These are phyloP conservation scores for Folsomia manolachei DNA, from an alignment of 2,888 invertebrate genomes.

Conservation along the genomic window DNA sequence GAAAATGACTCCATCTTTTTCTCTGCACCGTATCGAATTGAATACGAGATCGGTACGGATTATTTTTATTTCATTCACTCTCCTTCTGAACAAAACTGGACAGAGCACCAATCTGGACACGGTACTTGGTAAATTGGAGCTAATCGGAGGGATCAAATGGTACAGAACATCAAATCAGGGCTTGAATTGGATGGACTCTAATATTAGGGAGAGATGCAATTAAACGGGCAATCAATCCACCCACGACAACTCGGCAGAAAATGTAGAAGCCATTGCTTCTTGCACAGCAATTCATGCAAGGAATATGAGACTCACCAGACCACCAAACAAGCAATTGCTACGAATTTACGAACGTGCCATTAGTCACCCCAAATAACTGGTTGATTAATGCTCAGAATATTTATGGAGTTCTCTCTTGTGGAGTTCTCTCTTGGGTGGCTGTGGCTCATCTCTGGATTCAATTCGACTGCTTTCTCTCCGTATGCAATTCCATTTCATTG, in stretches of 20 bases:
- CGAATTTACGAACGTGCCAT: no score
- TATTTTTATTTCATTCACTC: slow-evolving; percentile 5
- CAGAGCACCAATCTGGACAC: not conserved
- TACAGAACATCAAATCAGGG: no score
- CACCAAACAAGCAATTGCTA: not conserved
- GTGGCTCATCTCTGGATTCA: not conserved
- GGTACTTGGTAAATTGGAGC: not conserved
- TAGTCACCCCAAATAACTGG: not conserved
- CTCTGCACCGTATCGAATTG: no score
- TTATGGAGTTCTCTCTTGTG: no score
- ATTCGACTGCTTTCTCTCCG: not conserved
- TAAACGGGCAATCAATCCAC: slow-evolving; percentile 1
- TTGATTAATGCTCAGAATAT: no score
- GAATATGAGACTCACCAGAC: not conserved
- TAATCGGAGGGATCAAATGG: not conserved
- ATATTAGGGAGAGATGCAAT: not conserved
- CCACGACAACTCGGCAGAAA: no score
- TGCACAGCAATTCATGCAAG: not conserved
- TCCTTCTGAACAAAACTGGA: not conserved
- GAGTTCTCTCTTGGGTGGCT: no score
- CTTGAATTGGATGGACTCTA: no score
- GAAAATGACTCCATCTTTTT: not conserved
- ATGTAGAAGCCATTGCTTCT: no score
- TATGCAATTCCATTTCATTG: not conserved
- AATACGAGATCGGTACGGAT: slow-evolving; percentile 1